Base-by-base conservation (phyloP, 2,797 vertebrate genomes). In the Trematomus bernacchii region DNA sequence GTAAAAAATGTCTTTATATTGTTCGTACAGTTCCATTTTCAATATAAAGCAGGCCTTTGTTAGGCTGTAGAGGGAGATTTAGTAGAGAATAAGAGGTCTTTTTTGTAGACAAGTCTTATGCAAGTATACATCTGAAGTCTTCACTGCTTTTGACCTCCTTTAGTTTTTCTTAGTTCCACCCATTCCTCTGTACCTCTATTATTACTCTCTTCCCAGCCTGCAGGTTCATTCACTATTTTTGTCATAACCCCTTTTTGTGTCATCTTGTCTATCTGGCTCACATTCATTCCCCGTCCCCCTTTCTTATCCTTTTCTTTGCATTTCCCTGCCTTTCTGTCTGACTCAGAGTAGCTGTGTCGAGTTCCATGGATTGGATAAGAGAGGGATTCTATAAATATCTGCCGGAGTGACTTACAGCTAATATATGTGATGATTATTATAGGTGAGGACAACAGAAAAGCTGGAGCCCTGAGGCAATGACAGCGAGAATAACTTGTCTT, bases 371-470 rank as follows among this genome's bases (percentile, higher is more conserved):
- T 93, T 93, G 79, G 87, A 86, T 94, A 92, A 93, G 80, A 77
- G 15, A 23, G 18, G 44, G 51, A 74, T 87, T 79, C 93, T 93
- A 94, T 91, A 92, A 92, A 93, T 93, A 94, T 87, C 80, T 72
- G 21, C 54, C 83, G 71, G 85, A 86, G 65, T 71, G 86, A 92
- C 84, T 84, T 82, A 75, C 79, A 85, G 83, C 73, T 87, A 83
- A 89, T 87, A 78, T 89, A 60, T 85, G 66, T 73, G 80, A 85
- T 87, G 76, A 85, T 90, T 84, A 75, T 88, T 37, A 37, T 37
- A 37, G 78, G 72, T 79, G 65, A 91, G 75, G 68, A 86, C 84
- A 85, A 85, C 27, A 54, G 64, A 85, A 75, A 79, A 78, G 68
- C 68, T 75, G 10, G 40, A 58, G 72, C 40, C 78, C 73, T 42